Evolutionary conservation across 1,140 invertebrate genomes (phyloP).

Genomic region (Melitaea cinxia): DNA sequence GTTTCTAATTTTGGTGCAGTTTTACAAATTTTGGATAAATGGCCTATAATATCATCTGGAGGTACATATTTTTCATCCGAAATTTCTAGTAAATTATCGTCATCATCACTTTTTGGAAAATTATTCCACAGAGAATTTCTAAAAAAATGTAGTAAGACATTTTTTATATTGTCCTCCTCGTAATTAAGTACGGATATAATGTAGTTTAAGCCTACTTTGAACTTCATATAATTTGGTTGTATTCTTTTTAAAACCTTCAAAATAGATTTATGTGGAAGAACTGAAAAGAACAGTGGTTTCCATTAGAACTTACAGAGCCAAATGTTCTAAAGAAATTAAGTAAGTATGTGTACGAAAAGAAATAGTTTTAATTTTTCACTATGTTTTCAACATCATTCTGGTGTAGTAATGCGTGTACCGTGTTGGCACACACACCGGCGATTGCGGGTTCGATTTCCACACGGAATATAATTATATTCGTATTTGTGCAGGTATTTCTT

Average conservation of each 20-base stretch:
- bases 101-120: constrained; percentile 32
- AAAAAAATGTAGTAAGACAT: constrained; percentile 53
- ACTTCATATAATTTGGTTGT: constrained; percentile 59
- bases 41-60: constrained; percentile 42
- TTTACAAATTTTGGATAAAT: constrained; percentile 7
- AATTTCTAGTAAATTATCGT: constrained; percentile 33
- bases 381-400: no score
- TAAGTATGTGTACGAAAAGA: no score
- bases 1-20: neutral
- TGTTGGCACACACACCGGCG: no score
- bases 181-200: constrained; percentile 42
- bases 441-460: no score
- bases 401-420: no score
- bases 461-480: no score
- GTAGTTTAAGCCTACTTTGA: constrained; percentile 48
- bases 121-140: constrained; percentile 45
- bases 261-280: constrained; percentile 49
- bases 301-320: neutral
- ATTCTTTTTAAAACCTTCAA: constrained; percentile 57
- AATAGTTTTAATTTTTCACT: no score
- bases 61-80: constrained; percentile 21
- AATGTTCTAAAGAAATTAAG: no score
- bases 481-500: no score
- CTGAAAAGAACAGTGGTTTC: constrained; percentile 46
- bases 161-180: constrained; percentile 48